Percentiles rank a stretch among this genome's conserved stretches.
Evolutionary conservation across 2,888 invertebrate species (phyloP).

Genomic region (Macroteleia sp.): DNA sequence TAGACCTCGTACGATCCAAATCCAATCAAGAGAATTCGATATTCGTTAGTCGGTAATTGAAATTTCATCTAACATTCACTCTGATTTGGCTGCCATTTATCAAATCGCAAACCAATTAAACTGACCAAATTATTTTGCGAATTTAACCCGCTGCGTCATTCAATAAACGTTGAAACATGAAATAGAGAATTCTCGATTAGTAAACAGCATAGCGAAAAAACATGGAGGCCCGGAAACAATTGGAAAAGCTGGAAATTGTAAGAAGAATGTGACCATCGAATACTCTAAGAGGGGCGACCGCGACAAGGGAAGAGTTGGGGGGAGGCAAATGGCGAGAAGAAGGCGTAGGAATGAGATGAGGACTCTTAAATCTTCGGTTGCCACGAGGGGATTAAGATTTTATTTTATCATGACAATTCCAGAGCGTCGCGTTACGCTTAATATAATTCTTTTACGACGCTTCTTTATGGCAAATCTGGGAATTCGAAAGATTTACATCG

Average conservation of each 20-base stretch:
- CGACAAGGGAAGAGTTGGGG: background rate
- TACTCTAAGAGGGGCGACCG: conserved; percentile 6
- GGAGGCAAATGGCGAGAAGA: background rate
- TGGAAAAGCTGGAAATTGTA: background rate
- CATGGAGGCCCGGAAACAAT: conserved; percentile 7
- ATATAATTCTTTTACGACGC: conserved; percentile 75
- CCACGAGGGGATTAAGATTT: conserved; percentile 76
- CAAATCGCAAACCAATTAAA: too few relatives aligned
- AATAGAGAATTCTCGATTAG: conserved; percentile 16
- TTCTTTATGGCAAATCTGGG: conserved; percentile 71
- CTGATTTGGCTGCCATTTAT: too few relatives aligned
- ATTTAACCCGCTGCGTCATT: too few relatives aligned
- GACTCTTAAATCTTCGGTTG: conserved; percentile 73
- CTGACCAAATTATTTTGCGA: too few relatives aligned
- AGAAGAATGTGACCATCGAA: conserved; percentile 46
- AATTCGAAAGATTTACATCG: conserved; percentile 68
- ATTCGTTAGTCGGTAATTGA: too few relatives aligned
- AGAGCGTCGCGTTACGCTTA: conserved; percentile 72
- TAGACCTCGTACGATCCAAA: too few relatives aligned
- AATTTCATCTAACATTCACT: too few relatives aligned
- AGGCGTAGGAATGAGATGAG: conserved; percentile 43
- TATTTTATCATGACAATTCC: conserved; percentile 77
- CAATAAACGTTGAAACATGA: too few relatives aligned
- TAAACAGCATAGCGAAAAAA: background rate
- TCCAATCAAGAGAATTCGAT: too few relatives aligned